Evolutionary conservation across 1,140 invertebrate genomes (phyloP), one percentile per base, ranked within the genome.

Genomic region (Reticulitermes speratus): DNA sequence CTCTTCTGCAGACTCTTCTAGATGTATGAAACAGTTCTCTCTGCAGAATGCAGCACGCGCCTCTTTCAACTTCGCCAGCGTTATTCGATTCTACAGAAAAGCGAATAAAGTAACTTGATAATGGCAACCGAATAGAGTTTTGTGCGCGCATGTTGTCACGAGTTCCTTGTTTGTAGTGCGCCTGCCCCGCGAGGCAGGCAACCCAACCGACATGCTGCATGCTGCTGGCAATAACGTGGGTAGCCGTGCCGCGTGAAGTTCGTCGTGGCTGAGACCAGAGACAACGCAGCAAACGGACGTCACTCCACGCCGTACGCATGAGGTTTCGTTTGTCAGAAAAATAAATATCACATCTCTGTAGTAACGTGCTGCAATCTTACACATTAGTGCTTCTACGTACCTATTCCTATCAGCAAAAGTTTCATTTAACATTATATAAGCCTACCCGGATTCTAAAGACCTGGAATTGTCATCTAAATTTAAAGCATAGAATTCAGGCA

Each of bases 91-190:
- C 65, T 75, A 75, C 16, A 14, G 65, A 30, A 75, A 75, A 75
- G 65, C 65, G 65, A 75, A 75, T 75, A 75, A 75, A 75, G 65
- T 75, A 75, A 75, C 65, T 75, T 75, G 65, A 75, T 75, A 75
- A 75, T 25, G 65, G n/a, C 65, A 75, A 75, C 65, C 65, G n/a
- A 75, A 25, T 75, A 30, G 65, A 75, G 65, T 75, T 75, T 30
- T n/a, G n/a, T n/a, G 65, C 25, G 65, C 44, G 44, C 83, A 52
- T 84, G 83, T 21, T 32, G 83, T 44, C 65, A 30, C 38, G n/a
- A 75, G 65, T 30, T 75, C n/a, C n/a, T 55, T 21, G 52, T 21
- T 0, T 21, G 19, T 16, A 55, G 32, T 84, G 83, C 83, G 83
- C 83, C 48, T 84, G 83, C 83, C 38, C 83, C 32, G 83, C 38